Percentiles rank a stretch among this genome's conserved stretches.
phyloP scores from a whole-genome alignment of 2,113 vertebrate genomes.

The Actenoides hombroni region DNA sequence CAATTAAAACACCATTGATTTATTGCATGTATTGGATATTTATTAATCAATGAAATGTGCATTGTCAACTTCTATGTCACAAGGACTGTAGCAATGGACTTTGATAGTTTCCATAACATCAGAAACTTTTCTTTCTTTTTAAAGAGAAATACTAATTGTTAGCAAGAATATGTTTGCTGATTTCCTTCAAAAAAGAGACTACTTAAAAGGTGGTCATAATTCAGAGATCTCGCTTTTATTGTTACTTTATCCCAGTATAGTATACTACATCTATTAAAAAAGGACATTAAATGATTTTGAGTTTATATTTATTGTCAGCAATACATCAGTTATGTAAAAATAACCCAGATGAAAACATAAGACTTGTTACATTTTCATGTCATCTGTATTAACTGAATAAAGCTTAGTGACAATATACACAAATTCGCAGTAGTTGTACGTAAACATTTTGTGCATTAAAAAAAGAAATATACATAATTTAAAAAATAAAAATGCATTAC shows the following conservation, averaged over 20 bases:
- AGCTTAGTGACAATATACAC: constrained; percentile 84
- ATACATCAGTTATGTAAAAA: constrained; percentile 88
- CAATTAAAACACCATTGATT: background rate
- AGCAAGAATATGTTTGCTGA: background rate
- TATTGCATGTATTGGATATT: background rate
- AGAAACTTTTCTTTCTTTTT: background rate
- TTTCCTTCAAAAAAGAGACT: background rate
- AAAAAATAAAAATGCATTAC: constrained; percentile 86
- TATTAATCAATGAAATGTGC: background rate
- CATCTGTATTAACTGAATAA: constrained; percentile 82
- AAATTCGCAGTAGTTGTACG: constrained; percentile 83
- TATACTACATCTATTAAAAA: background rate
- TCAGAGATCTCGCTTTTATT: constrained; percentile 7
- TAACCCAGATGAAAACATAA: constrained; percentile 89
- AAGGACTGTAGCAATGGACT: background rate
- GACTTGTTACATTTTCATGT: constrained; percentile 75
- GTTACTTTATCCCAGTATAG: background rate
- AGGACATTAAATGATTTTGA: constrained; percentile 58
- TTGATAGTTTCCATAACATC: background rate
- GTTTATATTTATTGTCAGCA: constrained; percentile 86
- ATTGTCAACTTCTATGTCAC: background rate
- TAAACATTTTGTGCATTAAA: constrained; percentile 89
- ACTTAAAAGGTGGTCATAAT: background rate
- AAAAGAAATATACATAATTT: constrained; percentile 89
- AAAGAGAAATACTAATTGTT: background rate